Percentiles rank a stretch among this genome's conserved stretches.
Evolutionary conservation across 2,113 vertebrate species (phyloP).

Genomic region (Albula goreensis): DNA sequence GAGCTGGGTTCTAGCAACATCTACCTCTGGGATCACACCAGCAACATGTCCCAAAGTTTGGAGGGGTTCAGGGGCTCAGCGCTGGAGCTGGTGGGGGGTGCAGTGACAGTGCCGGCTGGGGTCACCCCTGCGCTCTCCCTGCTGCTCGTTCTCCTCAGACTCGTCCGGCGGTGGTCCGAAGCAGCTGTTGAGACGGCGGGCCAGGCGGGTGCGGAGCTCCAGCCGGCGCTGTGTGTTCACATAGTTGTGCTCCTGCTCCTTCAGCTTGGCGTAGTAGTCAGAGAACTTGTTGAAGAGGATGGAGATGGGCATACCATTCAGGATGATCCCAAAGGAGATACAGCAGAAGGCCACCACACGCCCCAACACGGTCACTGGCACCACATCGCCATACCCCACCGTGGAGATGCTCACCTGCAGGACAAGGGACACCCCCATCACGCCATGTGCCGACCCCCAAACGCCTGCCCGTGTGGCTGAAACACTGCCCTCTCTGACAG

Average conservation of each 20-base stretch:
- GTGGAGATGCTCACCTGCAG: conserved; percentile 85
- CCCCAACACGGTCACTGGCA: conserved; percentile 74
- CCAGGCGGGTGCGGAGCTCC: conserved; percentile 63
- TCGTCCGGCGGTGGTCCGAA: neutral
- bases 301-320: conserved; percentile 52
- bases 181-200: conserved; percentile 44
- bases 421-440: neutral
- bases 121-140: neutral
- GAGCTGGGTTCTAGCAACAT: too few relatives aligned
- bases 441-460: neutral
- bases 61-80: neutral
- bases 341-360: conserved; percentile 64
- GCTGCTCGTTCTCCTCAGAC: neutral
- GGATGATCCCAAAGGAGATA: neutral
- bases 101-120: neutral
- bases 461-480: too few relatives aligned
- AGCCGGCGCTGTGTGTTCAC: conserved; percentile 67
- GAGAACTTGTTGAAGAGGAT: conserved; percentile 82
- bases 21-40: too few relatives aligned
- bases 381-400: conserved; percentile 83
- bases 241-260: conserved; percentile 73
- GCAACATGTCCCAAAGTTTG: neutral
- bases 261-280: conserved; percentile 78
- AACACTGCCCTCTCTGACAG: too few relatives aligned
- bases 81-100: neutral